A percentile compares a stretch with the other conserved stretches of the same genome.
These are phyloP conservation scores for Riparia riparia DNA, from an alignment of 2,113 vertebrate genomes.

Conservation along the genomic window DNA sequence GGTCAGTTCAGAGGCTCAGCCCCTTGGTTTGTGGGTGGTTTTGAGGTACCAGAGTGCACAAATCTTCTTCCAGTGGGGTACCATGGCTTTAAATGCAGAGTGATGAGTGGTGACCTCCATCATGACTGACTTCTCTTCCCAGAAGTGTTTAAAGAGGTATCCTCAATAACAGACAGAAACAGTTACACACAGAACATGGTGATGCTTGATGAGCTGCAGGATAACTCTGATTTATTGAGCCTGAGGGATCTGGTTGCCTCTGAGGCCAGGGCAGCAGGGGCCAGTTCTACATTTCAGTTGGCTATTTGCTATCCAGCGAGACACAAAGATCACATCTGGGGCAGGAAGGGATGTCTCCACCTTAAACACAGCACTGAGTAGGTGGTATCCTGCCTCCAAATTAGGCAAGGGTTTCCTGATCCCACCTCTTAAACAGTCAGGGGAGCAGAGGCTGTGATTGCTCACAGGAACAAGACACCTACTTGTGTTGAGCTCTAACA, in stretches of 20 bases:
- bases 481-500: accelerated
- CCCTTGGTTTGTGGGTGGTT: neutral
- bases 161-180: neutral
- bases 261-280: neutral
- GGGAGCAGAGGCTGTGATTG: neutral
- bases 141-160: neutral
- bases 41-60: neutral
- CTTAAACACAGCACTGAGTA: neutral
- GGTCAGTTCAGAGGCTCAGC: neutral
- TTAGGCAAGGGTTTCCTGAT: neutral
- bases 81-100: neutral
- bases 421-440: neutral
- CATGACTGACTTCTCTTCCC: neutral
- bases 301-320: neutral
- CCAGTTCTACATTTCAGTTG: no score
- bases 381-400: neutral
- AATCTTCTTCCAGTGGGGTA: neutral
- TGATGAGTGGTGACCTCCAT: neutral
- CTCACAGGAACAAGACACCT: neutral
- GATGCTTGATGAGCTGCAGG: neutral
- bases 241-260: neutral
- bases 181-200: neutral
- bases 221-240: neutral
- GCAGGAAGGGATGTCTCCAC: accelerated
- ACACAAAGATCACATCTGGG: neutral